These are phyloP conservation scores for Ormia ochracea DNA, from an alignment of 2,888 invertebrate genomes.

Conservation along the genomic window DNA sequence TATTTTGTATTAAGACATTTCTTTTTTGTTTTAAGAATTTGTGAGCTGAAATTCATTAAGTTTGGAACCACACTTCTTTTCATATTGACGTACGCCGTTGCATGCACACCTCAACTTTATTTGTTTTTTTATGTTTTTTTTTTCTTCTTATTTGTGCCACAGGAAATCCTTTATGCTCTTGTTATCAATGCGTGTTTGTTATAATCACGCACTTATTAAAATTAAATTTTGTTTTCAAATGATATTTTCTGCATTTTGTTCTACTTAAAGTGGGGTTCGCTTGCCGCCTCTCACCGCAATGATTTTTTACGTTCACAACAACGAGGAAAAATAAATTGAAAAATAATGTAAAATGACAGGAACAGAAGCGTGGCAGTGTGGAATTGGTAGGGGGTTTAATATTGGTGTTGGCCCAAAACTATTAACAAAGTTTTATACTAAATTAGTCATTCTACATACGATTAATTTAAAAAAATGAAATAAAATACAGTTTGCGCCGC, in stretches of 20 bases:
- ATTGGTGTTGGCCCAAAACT: no score
- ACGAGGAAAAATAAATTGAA: neutral
- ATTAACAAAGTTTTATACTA: no score
- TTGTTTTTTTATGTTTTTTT: neutral
- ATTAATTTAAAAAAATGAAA: no score
- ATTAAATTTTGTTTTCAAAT: slow-evolving; percentile 14
- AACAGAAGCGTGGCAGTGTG: neutral
- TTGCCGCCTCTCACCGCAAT: neutral
- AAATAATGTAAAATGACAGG: slow-evolving; percentile 2
- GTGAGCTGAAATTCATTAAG: neutral
- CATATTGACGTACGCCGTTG: neutral
- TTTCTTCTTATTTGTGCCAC: no score
- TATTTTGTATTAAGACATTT: no score
- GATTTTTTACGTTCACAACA: neutral
- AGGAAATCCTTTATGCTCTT: slow-evolving; percentile 41
- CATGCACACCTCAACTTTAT: neutral
- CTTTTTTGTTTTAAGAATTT: no score
- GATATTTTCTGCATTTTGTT: slow-evolving; percentile 13
- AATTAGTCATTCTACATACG: no score
- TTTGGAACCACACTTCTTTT: neutral
- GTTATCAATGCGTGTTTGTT: slow-evolving; percentile 45
- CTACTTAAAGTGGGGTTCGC: neutral
- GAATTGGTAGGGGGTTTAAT: neutral
- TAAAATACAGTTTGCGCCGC: no score
- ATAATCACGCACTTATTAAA: slow-evolving; percentile 50